phyloP scores from a whole-genome alignment of 2,888 invertebrate species.

The Loripinus fragilis region DNA sequence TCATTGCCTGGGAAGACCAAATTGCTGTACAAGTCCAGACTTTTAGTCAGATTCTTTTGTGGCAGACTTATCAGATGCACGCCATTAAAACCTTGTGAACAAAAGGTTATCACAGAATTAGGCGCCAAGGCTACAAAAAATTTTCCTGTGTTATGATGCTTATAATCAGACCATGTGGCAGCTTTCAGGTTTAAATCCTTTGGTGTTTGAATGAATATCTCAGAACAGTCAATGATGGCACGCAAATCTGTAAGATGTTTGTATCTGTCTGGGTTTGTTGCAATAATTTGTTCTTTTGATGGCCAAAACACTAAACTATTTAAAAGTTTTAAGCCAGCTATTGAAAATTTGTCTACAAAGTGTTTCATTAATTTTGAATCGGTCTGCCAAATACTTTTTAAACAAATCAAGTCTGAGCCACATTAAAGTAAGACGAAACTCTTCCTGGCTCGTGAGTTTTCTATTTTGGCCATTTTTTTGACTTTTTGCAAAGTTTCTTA shows the following conservation, averaged over 20 bases:
- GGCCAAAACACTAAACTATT: constrained; percentile 10
- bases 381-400: constrained; percentile 14
- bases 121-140: constrained; percentile 59
- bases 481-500: constrained; percentile 4
- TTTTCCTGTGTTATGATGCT: constrained; percentile 55
- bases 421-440: constrained; percentile 12
- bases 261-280: constrained; percentile 12
- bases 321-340: constrained; percentile 14
- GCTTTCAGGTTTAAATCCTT: constrained; percentile 35
- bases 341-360: constrained; percentile 7
- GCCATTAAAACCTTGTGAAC: constrained; percentile 51
- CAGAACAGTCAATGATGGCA: constrained; percentile 45
- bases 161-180: constrained; percentile 54
- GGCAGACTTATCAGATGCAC: constrained; percentile 52
- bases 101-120: constrained; percentile 46
- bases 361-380: constrained; percentile 11
- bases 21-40: no score
- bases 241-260: constrained; percentile 19
- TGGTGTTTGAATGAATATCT: constrained; percentile 47
- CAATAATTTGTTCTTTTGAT: constrained; percentile 15
- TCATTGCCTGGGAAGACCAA: no score
- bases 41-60: constrained; percentile 52
- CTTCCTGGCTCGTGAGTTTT: constrained; percentile 18
- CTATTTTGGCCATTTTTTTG: constrained; percentile 4
- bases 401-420: constrained; percentile 10